Conservation (phyloP, 2,888 invertebrate species). For the Acleris cristana region DNA sequence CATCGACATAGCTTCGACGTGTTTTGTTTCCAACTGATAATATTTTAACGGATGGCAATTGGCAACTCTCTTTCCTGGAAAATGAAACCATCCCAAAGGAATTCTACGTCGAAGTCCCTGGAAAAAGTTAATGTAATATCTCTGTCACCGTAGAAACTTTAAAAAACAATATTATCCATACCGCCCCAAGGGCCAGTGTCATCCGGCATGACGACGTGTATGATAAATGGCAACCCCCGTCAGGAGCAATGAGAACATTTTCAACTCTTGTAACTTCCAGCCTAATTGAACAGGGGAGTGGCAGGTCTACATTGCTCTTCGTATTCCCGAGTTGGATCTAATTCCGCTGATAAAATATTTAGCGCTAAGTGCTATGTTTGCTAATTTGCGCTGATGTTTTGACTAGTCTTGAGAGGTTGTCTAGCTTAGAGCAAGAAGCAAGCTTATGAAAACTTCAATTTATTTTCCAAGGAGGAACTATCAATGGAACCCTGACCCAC, state of each 20-base stretch:
- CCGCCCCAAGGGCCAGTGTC: conserved; percentile 23
- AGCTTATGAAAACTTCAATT: not conserved
- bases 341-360: conserved; percentile 49
- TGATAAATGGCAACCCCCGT: conserved; percentile 46
- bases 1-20: no score
- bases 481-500: no score
- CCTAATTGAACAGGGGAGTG: conserved; percentile 62
- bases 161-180: conserved; percentile 26
- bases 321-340: conserved; percentile 42
- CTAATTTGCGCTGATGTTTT: conserved; percentile 40
- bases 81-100: no score
- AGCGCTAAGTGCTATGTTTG: conserved; percentile 46
- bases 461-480: no score
- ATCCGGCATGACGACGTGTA: conserved; percentile 38
- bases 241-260: conserved; percentile 50
- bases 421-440: conserved; percentile 2
- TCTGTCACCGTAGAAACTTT: conserved; percentile 13
- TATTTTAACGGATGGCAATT: no score
- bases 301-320: conserved; percentile 48
- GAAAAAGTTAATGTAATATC: not conserved
- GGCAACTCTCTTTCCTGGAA: no score
- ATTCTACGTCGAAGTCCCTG: not conserved
- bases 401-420: conserved; percentile 20
- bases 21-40: no score
- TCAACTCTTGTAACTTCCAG: conserved; percentile 53